These are phyloP conservation scores for Marronus borbonicus DNA, from an alignment of 2,888 invertebrate species.

Conservation along the genomic window DNA sequence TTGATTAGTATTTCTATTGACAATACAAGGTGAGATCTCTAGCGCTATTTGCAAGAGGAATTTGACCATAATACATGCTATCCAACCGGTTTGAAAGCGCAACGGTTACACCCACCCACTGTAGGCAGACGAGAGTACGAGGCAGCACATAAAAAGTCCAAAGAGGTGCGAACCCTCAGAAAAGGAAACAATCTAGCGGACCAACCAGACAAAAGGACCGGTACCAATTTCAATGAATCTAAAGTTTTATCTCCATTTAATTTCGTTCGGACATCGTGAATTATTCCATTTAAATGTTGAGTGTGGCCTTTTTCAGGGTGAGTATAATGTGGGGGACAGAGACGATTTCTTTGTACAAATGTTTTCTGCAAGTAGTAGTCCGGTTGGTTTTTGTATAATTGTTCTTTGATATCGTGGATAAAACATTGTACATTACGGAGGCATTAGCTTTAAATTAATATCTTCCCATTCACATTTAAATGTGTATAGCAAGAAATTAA, in stretches of 20 bases:
- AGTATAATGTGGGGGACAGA: not conserved
- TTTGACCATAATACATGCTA: not conserved
- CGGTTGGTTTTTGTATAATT: slow-evolving; percentile 32
- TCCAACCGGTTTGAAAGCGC: not conserved
- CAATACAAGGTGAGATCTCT: slow-evolving; percentile 32
- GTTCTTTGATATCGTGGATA: slow-evolving; percentile 39
- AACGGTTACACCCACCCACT: not conserved
- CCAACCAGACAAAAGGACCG: slow-evolving; percentile 45
- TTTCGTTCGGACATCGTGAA: slow-evolving; percentile 43
- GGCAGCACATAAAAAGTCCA: slow-evolving; percentile 15
- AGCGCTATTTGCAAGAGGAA: slow-evolving; percentile 8
- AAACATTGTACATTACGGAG: slow-evolving; percentile 35
- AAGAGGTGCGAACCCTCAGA: slow-evolving; percentile 29
- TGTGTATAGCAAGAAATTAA: slow-evolving; percentile 37
- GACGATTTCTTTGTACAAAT: slow-evolving; percentile 22
- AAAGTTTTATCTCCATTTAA: slow-evolving; percentile 44
- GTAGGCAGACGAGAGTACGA: not conserved
- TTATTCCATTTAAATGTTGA: slow-evolving; percentile 40
- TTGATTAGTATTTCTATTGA: slow-evolving; percentile 38
- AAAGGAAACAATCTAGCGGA: slow-evolving; percentile 22
- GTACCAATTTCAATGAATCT: slow-evolving; percentile 49
- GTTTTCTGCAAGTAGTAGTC: slow-evolving; percentile 3
- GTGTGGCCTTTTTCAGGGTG: slow-evolving; percentile 19
- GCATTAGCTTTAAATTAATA: slow-evolving; percentile 38
- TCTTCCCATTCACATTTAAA: slow-evolving; percentile 40